Percentiles rank a stretch among this genome's conserved stretches.
Evolutionary conservation across 2,797 vertebrate genomes (phyloP).

Genomic region (Selene dorsalis): DNA sequence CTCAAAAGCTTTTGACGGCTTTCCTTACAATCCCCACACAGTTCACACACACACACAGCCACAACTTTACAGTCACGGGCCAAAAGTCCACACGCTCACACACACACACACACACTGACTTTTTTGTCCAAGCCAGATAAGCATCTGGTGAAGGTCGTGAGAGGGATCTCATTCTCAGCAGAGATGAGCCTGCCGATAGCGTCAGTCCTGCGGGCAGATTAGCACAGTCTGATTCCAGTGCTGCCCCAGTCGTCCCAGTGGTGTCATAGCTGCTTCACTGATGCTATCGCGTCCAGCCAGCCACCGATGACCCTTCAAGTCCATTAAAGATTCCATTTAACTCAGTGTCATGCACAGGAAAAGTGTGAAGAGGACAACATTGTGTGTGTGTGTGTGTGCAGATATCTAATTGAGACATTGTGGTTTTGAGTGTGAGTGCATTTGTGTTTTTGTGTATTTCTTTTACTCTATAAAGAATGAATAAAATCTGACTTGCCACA

Average conservation of each 20-base stretch:
- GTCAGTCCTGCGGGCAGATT: slow-evolving; percentile 75
- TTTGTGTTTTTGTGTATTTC: too few species aligned
- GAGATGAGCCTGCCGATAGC: slow-evolving; percentile 79
- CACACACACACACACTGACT: slow-evolving; percentile 24
- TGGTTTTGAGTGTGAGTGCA: slow-evolving; percentile 12
- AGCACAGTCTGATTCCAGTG: slow-evolving; percentile 68
- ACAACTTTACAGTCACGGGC: slow-evolving; percentile 33
- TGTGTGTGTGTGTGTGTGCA: slow-evolving; percentile 20
- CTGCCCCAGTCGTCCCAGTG: slow-evolving; percentile 68
- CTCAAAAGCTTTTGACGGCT: slow-evolving; percentile 38
- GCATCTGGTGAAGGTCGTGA: slow-evolving; percentile 82
- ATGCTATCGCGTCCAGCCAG: slow-evolving; percentile 72
- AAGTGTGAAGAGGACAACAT: slow-evolving; percentile 2
- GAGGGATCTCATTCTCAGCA: slow-evolving; percentile 81
- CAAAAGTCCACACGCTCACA: slow-evolving; percentile 28
- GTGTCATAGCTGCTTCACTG: slow-evolving; percentile 74
- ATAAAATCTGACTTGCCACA: slow-evolving; percentile 39
- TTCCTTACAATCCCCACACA: slow-evolving; percentile 30
- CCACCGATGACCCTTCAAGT: slow-evolving; percentile 71
- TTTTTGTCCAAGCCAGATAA: slow-evolving; percentile 71
- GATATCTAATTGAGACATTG: neutral
- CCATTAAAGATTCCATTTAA: slow-evolving; percentile 71
- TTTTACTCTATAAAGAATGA: too few species aligned
- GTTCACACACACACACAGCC: slow-evolving; percentile 36
- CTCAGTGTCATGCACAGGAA: slow-evolving; percentile 37